Conservation (phyloP, 1,140 invertebrate species). For the Magallana angulata region DNA sequence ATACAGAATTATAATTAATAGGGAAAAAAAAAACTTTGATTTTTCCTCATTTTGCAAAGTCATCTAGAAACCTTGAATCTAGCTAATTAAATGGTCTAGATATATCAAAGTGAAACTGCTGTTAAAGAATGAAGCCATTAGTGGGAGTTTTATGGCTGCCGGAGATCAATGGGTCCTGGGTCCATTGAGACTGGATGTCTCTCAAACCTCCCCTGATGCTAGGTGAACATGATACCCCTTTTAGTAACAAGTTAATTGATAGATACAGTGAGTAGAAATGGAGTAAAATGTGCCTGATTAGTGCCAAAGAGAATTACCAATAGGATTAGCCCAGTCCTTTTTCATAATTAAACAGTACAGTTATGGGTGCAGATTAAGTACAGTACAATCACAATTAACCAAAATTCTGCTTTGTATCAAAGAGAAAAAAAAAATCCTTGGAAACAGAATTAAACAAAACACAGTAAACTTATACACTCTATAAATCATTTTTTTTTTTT, state of each 20-base stretch:
- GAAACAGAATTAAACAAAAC: too few relatives aligned
- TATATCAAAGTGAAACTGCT: neutral
- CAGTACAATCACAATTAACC: too few relatives aligned
- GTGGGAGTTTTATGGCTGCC: slow-evolving; percentile 20
- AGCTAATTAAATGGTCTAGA: neutral
- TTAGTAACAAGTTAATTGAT: slow-evolving; percentile 19
- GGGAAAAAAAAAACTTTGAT: too few relatives aligned
- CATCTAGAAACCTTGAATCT: neutral
- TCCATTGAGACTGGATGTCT: neutral
- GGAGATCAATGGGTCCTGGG: neutral
- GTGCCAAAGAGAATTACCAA: neutral
- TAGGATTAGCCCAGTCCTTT: neutral
- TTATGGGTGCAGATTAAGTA: too few relatives aligned
- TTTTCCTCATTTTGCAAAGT: neutral
- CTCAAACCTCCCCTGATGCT: neutral
- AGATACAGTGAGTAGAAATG: neutral
- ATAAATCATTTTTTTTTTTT: too few relatives aligned
- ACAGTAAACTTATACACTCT: too few relatives aligned
- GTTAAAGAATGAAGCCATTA: slow-evolving; percentile 28
- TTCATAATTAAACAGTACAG: neutral
- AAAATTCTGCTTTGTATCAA: too few relatives aligned
- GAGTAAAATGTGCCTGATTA: neutral
- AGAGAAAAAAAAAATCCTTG: too few relatives aligned
- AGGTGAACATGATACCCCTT: slow-evolving; percentile 24
- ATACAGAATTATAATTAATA: too few relatives aligned